phyloP scores from a whole-genome alignment of 2,113 vertebrate species.

The Thymallus thymallus region DNA sequence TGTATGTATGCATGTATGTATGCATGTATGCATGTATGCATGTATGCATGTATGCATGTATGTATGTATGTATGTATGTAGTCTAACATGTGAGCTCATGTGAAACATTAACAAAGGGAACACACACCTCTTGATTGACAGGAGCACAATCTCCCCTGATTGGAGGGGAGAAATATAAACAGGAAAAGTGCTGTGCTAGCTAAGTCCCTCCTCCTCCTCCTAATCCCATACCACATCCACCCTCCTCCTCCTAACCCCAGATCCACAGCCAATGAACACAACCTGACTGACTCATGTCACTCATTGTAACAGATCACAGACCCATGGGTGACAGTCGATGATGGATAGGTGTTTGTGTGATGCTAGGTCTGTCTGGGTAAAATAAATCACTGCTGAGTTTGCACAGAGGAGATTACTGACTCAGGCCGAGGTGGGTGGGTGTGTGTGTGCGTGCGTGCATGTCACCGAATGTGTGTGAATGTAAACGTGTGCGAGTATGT shows the following conservation, averaged over 20 bases:
- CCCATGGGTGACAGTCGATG: conserved; percentile 21
- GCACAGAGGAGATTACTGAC: too few species aligned
- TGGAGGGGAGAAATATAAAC: conserved; percentile 24
- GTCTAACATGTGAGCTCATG: too few species aligned
- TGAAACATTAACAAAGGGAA: too few species aligned
- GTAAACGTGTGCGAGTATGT: conserved; percentile 2
- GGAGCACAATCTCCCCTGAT: conserved; percentile 43
- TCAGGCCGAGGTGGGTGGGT: neutral
- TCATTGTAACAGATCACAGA: conserved; percentile 38
- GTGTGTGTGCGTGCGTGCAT: neutral
- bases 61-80: too few species aligned
- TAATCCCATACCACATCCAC: too few species aligned
- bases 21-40: too few species aligned
- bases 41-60: too few species aligned
- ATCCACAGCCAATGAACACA: neutral
- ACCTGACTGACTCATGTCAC: neutral
- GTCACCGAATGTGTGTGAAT: too few species aligned
- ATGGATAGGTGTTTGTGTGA: conserved; percentile 25
- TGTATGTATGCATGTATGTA: too few species aligned
- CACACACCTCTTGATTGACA: neutral
- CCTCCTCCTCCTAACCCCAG: too few species aligned
- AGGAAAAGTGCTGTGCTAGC: conserved; percentile 16
- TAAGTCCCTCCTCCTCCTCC: conserved; percentile 17
- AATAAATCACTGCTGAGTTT: too few species aligned
- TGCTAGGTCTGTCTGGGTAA: too few species aligned